Conservation (phyloP, 2,797 vertebrate genomes). For the Xerus rutilus region DNA sequence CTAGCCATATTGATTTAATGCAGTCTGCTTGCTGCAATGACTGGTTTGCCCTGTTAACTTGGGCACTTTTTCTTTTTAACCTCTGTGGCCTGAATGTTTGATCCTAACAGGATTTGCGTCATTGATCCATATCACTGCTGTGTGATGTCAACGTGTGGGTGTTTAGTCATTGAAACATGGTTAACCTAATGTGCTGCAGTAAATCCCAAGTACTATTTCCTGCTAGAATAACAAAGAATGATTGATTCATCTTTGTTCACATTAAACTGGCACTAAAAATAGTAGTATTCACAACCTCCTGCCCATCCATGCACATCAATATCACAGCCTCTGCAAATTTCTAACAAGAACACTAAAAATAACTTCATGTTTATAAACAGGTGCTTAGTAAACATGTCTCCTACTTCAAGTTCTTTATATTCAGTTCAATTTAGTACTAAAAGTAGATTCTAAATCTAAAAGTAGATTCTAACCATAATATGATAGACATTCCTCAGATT, state of each 20-base stretch:
- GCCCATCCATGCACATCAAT: slow-evolving; percentile 77
- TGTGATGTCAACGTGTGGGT: slow-evolving; percentile 95
- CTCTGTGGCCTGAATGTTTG: slow-evolving; percentile 91
- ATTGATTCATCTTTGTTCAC: slow-evolving; percentile 89
- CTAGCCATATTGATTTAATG: slow-evolving; percentile 86
- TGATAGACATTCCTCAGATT: slow-evolving; percentile 8
- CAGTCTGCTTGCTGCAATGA: slow-evolving; percentile 80
- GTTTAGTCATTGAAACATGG: slow-evolving; percentile 85
- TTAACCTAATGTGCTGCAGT: slow-evolving; percentile 89
- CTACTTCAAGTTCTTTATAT: slow-evolving; percentile 46
- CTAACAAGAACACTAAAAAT: slow-evolving; percentile 56
- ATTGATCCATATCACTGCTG: slow-evolving; percentile 88
- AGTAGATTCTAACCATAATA: slow-evolving; percentile 52
- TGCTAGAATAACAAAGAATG: slow-evolving; percentile 86
- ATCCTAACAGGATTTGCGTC: slow-evolving; percentile 93
- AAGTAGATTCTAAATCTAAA: slow-evolving; percentile 58
- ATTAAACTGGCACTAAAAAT: slow-evolving; percentile 87
- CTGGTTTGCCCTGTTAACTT: slow-evolving; percentile 84
- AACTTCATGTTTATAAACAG: slow-evolving; percentile 68
- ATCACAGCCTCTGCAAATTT: slow-evolving; percentile 77
- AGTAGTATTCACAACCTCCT: slow-evolving; percentile 81
- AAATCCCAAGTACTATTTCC: slow-evolving; percentile 86
- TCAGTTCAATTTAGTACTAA: slow-evolving; percentile 58
- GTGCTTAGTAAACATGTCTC: neutral
- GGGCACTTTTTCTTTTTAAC: slow-evolving; percentile 79